A percentile compares a stretch with the other conserved stretches of the same genome.
These are phyloP conservation scores for Tipula helvola DNA, from an alignment of 2,888 invertebrate genomes.

Conservation along the genomic window DNA sequence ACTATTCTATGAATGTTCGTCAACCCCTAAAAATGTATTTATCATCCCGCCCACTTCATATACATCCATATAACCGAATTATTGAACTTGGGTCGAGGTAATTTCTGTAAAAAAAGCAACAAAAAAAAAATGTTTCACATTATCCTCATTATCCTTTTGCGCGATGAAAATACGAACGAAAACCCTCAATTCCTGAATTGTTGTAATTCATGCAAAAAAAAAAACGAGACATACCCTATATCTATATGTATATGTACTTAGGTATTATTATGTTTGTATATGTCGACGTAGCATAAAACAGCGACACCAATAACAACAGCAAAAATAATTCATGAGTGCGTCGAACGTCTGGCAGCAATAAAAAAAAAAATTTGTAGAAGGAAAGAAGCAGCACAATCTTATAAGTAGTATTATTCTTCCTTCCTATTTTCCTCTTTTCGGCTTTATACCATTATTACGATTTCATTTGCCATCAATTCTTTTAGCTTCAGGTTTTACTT, in stretches of 20 bases:
- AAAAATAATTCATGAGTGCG: neutral
- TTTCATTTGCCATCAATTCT: neutral
- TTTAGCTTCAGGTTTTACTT: neutral
- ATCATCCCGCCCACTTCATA: neutral
- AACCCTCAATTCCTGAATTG: neutral
- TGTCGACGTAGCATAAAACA: neutral
- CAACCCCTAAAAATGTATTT: neutral
- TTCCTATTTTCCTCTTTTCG: neutral
- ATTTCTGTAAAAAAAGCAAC: neutral
- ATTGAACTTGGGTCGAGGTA: neutral
- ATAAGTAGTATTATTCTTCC: neutral
- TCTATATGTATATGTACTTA: neutral
- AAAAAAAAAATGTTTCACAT: neutral
- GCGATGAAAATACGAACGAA: neutral
- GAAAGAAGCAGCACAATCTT: neutral
- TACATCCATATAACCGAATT: neutral
- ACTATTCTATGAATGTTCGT: neutral
- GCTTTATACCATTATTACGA: neutral
- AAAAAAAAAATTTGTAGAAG: neutral
- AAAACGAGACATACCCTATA: neutral
- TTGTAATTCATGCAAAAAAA: neutral
- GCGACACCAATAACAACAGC: neutral
- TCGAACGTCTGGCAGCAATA: neutral
- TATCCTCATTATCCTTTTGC: neutral
- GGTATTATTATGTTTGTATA: neutral